A percentile compares a stretch with the other conserved stretches of the same genome.
These are phyloP conservation scores for Lophura nycthemera DNA, from an alignment of 2,113 vertebrate species.

Conservation along the genomic window DNA sequence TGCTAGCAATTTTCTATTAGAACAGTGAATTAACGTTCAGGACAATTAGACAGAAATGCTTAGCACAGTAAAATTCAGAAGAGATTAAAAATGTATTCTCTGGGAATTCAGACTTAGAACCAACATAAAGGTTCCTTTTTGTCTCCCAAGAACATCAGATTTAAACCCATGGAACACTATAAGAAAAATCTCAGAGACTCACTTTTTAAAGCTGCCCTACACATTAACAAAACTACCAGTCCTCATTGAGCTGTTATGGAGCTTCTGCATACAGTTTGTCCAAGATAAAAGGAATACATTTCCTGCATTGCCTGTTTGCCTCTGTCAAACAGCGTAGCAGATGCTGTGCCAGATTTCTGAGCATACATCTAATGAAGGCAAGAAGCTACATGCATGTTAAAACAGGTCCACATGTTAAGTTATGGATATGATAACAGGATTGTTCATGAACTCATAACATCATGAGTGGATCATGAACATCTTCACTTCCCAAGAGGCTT, in stretches of 20 bases:
- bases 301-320: neutral
- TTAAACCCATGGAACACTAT: neutral
- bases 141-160: neutral
- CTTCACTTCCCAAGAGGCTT: neutral
- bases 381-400: neutral
- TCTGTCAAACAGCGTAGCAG: neutral
- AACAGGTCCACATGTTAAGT: neutral
- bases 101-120: neutral
- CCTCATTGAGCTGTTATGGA: neutral
- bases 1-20: neutral
- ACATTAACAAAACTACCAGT: neutral
- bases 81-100: neutral
- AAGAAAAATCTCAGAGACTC: neutral
- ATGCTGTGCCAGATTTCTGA: neutral
- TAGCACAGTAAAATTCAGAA: neutral
- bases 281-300: neutral
- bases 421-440: neutral
- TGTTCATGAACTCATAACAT: neutral
- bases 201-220: neutral
- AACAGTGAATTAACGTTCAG: neutral
- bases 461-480: neutral
- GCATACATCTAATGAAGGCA: neutral
- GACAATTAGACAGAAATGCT: neutral
- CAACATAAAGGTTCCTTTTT: too few species aligned
- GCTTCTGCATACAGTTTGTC: neutral